These are phyloP conservation scores for Acrocephalus scirpaceus DNA, from an alignment of 2,797 vertebrate genomes.

Conservation along the genomic window DNA sequence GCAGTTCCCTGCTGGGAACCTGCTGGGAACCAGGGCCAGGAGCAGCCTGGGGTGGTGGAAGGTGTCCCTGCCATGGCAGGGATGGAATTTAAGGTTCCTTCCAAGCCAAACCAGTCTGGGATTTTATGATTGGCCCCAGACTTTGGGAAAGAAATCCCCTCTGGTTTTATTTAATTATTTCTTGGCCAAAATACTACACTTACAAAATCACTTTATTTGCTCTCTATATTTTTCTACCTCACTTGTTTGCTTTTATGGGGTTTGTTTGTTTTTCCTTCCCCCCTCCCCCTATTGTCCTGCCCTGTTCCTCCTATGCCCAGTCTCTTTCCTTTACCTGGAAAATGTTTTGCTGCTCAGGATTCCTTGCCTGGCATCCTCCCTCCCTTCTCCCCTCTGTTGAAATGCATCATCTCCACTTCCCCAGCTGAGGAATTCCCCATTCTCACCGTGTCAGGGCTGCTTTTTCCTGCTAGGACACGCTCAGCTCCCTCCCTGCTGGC, in stretches of 20 bases:
- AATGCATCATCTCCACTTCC: not conserved
- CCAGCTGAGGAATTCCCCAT: not conserved
- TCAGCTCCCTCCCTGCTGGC: not conserved
- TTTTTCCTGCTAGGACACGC: not conserved
- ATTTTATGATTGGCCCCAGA: not conserved
- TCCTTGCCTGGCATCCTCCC: not conserved
- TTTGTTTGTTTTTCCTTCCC: too few relatives aligned
- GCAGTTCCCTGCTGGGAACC: not conserved
- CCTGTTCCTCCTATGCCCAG: not conserved
- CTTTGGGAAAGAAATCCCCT: not conserved
- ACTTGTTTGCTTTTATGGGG: not conserved
- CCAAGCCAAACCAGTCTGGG: not conserved
- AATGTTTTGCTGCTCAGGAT: not conserved
- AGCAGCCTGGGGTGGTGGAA: not conserved
- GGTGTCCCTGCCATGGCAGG: not conserved
- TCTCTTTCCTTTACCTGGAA: not conserved
- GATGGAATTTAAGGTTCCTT: not conserved
- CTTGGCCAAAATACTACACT: not conserved
- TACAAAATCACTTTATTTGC: not conserved
- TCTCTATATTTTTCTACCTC: rapidly evolving
- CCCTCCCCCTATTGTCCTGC: not conserved
- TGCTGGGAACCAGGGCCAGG: not conserved
- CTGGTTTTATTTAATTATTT: not conserved
- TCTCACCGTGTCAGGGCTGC: not conserved
- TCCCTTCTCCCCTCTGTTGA: not conserved